phyloP scores from a whole-genome alignment of 2,797 vertebrate genomes.

The Sebastes wilsoni region DNA sequence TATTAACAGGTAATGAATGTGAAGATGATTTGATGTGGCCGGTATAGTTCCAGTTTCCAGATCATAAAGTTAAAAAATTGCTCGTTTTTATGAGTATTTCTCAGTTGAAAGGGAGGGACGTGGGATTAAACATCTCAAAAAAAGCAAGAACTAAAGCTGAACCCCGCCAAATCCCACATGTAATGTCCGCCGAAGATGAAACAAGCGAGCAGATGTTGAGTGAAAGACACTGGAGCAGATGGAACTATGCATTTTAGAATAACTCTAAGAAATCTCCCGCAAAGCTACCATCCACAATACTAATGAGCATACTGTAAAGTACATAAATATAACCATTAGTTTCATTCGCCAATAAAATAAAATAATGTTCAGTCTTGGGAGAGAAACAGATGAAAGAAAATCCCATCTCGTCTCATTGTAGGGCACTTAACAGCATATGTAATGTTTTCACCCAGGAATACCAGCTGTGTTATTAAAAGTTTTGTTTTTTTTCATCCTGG shows the following conservation, averaged over 20 bases:
- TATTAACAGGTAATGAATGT: neutral
- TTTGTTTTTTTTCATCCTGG: conserved; percentile 8
- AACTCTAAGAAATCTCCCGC: neutral
- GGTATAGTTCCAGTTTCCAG: neutral
- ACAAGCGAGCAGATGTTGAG: conserved; percentile 35
- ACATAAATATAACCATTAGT: neutral
- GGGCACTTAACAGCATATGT: neutral
- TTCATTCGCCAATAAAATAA: neutral
- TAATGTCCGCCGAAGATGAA: conserved; percentile 34
- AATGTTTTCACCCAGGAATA: conserved; percentile 11
- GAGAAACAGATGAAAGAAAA: neutral
- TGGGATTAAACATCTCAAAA: conserved; percentile 6
- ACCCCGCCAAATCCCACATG: conserved; percentile 11
- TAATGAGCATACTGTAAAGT: conserved; percentile 7
- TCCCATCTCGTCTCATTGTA: neutral
- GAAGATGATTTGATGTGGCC: neutral
- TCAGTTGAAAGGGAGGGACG: neutral
- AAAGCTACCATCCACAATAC: neutral
- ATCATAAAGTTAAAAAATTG: neutral
- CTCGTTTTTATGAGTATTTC: neutral
- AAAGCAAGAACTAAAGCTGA: conserved; percentile 1
- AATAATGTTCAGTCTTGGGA: neutral
- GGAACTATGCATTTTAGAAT: neutral
- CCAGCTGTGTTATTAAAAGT: conserved; percentile 13
- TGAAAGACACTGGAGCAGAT: conserved; percentile 13